Base-by-base conservation (phyloP, 2,797 vertebrate species). In the Phoebastria nigripes region DNA sequence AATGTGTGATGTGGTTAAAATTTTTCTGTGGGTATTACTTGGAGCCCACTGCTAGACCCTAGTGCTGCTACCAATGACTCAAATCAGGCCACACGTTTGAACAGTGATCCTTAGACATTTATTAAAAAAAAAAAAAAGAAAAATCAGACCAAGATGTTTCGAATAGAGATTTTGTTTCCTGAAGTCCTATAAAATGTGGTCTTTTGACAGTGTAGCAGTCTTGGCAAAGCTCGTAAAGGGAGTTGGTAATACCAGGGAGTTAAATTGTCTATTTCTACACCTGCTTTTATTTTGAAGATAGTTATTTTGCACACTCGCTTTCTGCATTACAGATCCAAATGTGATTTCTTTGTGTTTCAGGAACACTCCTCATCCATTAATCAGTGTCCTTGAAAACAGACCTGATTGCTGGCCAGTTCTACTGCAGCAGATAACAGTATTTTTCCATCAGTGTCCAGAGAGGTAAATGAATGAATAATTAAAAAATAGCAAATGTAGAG, bases 371-470 rank as follows among this genome's bases (percentile, higher is more conserved):
- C 99, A 99, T 82, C 99, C 99, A 4, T 98, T 98, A 97, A 99
- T 99, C 97, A 99, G 96, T 25, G 98, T 99, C 33, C 97, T 99
- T 96, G 99, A 99, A 98, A 99, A 99, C 96, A 98, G 99, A 84
- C 98, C 95, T 58, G 99, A 99, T 91, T 99, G 98, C 97, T 99
- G 99, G 99, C 98, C 99, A 0, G 87, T 98, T 78, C 96, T 99
- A 74, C 96, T 99, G 71, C 98, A 99, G 95, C 99, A 99, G 95
- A 97, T 99, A 88, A 98, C 98, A 82, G 72, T 97, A 71, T 98
- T 99, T 96, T 98, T 99, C 93, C 98, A 97, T 89, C 98, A 98
- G 28, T 98, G 98, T 81, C 96, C 97, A 83, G 98, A 99, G 94
- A 99, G 98, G 99, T 99, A 98, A 98, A 41, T 49, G 41, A 87